Evolutionary conservation across 1,140 invertebrate genomes (phyloP).

Genomic region (Harpegnathos saltator): DNA sequence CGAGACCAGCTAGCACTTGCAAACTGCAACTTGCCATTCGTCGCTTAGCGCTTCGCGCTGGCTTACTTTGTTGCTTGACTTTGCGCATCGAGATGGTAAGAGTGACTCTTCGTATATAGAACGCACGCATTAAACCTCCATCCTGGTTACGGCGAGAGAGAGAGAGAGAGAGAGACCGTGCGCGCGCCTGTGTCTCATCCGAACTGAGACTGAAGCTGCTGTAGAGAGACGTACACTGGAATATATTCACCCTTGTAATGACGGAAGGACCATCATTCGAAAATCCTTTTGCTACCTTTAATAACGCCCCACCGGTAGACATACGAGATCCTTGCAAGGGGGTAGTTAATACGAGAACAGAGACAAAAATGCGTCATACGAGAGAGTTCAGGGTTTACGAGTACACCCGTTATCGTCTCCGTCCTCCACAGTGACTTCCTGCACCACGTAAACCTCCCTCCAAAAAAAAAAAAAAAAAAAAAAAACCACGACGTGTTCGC

Average conservation of each 20-base stretch:
- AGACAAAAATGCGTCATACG: conserved; percentile 49
- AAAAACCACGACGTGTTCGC: conserved; percentile 36
- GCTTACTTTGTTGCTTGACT: conserved; percentile 40
- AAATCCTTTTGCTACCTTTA: conserved; percentile 22
- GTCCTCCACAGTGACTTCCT: conserved; percentile 10
- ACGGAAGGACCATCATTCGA: too few relatives aligned
- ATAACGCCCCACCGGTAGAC: conserved; percentile 16
- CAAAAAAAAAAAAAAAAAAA: too few relatives aligned
- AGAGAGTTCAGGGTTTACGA: conserved; percentile 44
- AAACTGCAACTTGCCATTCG: conserved; percentile 40
- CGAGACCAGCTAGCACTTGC: neutral
- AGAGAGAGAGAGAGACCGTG: too few relatives aligned
- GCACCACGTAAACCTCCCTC: conserved; percentile 24
- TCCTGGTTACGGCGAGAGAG: conserved; percentile 15
- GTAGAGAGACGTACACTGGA: conserved; percentile 33
- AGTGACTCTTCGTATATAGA: conserved; percentile 38
- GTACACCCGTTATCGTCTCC: conserved; percentile 53
- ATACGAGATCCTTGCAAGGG: conserved; percentile 33
- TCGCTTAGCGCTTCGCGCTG: conserved; percentile 30
- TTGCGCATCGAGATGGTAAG: conserved; percentile 55
- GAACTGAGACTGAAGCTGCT: conserved; percentile 19
- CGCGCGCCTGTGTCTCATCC: neutral
- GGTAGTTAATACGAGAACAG: conserved; percentile 13
- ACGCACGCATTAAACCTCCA: conserved; percentile 48
- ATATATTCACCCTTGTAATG: conserved; percentile 36